Base-by-base conservation (phyloP, 2,888 invertebrate species). In the Zeuzera pyrina region DNA sequence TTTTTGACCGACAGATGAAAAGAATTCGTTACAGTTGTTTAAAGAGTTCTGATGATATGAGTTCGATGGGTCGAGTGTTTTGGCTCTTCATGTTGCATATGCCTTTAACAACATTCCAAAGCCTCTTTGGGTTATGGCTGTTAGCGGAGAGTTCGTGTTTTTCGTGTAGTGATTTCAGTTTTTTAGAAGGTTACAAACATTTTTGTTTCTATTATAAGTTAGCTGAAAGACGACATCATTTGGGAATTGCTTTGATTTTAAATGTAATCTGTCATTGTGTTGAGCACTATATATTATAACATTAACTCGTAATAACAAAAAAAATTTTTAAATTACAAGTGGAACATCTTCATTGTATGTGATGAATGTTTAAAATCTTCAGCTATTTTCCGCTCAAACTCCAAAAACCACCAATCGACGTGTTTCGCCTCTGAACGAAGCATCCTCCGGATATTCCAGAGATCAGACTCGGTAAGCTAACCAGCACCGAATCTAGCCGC, bases 151-250 rank as follows among this genome's bases (percentile, higher is more conserved):
- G 2, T 34, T 41, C 25, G 5, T 25, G 21, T 21, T 33, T 33
- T 33, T 46, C 41, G 10, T 38, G 33, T 15, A 27, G 15, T 3
- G 31, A 8, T 42, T 42, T 41, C 1, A 37, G n/a, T 12, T 33
- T 38, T 37, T 36, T 11, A 47, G n/a, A 5, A 43, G 12, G 7
- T 36, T 37, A 21, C 39, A 41, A 16, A 32, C 41, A 10, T 41
- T 45, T 21, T 37, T 36, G 4, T 45, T 43, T 12, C 43, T 29
- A 11, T 26, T 39, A 12, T 43, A 45, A 0, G 33, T 39, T 1
- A 32, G 23, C 22, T 36, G 32, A 8, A 41, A 11, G 3, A 21
- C 33, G 4, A 12, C 22, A 15, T 43, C 35, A n/a, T 41, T 24
- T 2, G 47, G 43, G 14, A 35, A 12, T 21, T 27, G 22, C 24